Percentiles rank a stretch among this genome's conserved stretches.
These are phyloP conservation scores for Butastur rufipennis DNA, from an alignment of 2,113 vertebrate species.

Conservation along the genomic window DNA sequence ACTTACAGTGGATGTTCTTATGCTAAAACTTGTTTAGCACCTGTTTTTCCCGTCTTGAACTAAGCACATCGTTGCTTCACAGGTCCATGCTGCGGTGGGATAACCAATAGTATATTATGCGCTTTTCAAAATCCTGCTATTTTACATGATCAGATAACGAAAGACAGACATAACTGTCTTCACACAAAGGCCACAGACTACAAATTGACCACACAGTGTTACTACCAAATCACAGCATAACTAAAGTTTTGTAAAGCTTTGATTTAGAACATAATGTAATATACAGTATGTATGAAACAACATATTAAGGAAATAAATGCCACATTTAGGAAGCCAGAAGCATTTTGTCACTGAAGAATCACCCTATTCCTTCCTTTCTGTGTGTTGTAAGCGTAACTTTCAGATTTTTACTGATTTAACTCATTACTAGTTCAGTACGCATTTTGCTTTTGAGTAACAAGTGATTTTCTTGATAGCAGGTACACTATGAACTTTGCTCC, in stretches of 20 bases:
- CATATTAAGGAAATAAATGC: neutral
- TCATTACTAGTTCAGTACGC: neutral
- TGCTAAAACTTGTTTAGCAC: neutral
- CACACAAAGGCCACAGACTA: neutral
- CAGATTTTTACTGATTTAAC: neutral
- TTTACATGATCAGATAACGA: neutral
- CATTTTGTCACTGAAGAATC: neutral
- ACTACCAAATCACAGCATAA: neutral
- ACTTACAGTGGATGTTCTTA: neutral
- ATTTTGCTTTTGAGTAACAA: neutral
- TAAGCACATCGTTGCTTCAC: neutral
- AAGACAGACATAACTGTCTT: neutral
- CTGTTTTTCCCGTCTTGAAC: neutral
- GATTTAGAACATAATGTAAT: neutral
- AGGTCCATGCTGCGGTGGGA: neutral
- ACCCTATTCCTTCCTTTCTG: neutral
- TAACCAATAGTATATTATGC: neutral
- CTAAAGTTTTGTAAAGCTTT: neutral
- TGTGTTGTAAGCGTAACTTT: neutral
- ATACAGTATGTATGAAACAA: neutral
- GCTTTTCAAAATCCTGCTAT: neutral
- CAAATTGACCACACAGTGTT: neutral
- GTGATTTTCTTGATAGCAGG: neutral
- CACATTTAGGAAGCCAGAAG: neutral
- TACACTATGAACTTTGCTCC: neutral